These are phyloP conservation scores for Sphaeridia pumilis DNA, from an alignment of 2,888 invertebrate species.

Conservation along the genomic window DNA sequence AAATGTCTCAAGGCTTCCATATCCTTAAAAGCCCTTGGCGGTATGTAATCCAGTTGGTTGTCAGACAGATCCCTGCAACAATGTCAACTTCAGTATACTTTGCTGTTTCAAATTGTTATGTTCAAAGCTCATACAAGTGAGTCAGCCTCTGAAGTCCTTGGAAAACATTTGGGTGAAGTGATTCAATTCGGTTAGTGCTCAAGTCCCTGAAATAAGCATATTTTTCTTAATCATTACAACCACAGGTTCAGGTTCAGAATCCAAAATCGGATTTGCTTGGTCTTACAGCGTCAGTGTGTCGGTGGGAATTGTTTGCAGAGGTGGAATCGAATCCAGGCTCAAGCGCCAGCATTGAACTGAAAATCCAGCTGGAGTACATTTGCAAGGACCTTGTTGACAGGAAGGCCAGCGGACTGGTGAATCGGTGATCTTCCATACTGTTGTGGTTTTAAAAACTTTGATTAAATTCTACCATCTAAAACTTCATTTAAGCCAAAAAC, in stretches of 20 bases:
- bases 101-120: too few relatives aligned
- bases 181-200: slow-evolving; percentile 55
- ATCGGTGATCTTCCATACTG: slow-evolving; percentile 27
- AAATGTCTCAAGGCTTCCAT: slow-evolving; percentile 52
- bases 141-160: slow-evolving; percentile 51
- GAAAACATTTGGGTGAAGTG: slow-evolving; percentile 58
- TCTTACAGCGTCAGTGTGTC: slow-evolving; percentile 27
- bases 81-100: too few relatives aligned
- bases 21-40: slow-evolving; percentile 52
- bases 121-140: slow-evolving; percentile 46
- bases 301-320: slow-evolving; percentile 25
- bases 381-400: slow-evolving; percentile 28
- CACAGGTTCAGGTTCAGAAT: too few relatives aligned
- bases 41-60: slow-evolving; percentile 57
- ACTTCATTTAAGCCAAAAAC: too few relatives aligned
- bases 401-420: slow-evolving; percentile 29
- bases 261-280: too few relatives aligned
- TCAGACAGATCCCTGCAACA: slow-evolving; percentile 54
- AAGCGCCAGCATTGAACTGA: slow-evolving; percentile 27
- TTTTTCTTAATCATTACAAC: too few relatives aligned
- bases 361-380: slow-evolving; percentile 23
- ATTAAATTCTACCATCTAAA: too few relatives aligned
- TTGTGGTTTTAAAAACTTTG: too few relatives aligned
- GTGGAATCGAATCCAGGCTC: slow-evolving; percentile 19
- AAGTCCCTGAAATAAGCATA: slow-evolving; percentile 57